A percentile compares a stretch with the other conserved stretches of the same genome.
Evolutionary conservation across 2,888 invertebrate genomes (phyloP).

Genomic region (Brachypalpus laphriformis): DNA sequence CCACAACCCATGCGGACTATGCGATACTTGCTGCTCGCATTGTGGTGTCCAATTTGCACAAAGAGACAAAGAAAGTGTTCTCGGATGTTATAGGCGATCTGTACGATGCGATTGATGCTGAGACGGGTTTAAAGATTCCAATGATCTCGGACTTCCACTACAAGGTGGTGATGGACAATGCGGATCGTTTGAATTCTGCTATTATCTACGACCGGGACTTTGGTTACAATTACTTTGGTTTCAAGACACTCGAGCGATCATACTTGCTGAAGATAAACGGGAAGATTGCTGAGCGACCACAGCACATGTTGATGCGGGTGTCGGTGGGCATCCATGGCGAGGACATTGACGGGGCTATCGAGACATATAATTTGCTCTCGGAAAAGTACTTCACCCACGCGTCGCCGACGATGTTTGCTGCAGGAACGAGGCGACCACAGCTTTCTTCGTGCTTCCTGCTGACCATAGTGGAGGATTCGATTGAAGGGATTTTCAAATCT

Average conservation of each 20-base stretch:
- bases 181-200: slow-evolving; percentile 95
- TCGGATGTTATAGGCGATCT: slow-evolving; percentile 95
- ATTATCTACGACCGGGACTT: slow-evolving; percentile 99
- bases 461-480: slow-evolving; percentile 97
- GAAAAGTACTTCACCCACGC: slow-evolving; percentile 99
- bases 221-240: slow-evolving; percentile 99
- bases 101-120: slow-evolving; percentile 89
- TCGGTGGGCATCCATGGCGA: slow-evolving; percentile 97
- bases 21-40: slow-evolving; percentile 94
- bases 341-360: slow-evolving; percentile 95
- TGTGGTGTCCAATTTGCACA: slow-evolving; percentile 98
- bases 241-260: slow-evolving; percentile 97
- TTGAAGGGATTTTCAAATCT: slow-evolving; percentile 97
- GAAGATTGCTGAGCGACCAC: slow-evolving; percentile 97
- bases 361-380: slow-evolving; percentile 97
- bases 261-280: slow-evolving; percentile 96
- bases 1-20: slow-evolving; percentile 98
- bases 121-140: slow-evolving; percentile 89
- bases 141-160: slow-evolving; percentile 94
- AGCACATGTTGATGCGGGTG: slow-evolving; percentile 99
- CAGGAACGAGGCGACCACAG: slow-evolving; percentile 95
- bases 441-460: slow-evolving; percentile 97
- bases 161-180: slow-evolving; percentile 91
- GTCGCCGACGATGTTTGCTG: slow-evolving; percentile 97
- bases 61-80: slow-evolving; percentile 97